These are phyloP conservation scores for Echinops telfairi DNA, from an alignment of 2,113 vertebrate species.

Conservation along the genomic window DNA sequence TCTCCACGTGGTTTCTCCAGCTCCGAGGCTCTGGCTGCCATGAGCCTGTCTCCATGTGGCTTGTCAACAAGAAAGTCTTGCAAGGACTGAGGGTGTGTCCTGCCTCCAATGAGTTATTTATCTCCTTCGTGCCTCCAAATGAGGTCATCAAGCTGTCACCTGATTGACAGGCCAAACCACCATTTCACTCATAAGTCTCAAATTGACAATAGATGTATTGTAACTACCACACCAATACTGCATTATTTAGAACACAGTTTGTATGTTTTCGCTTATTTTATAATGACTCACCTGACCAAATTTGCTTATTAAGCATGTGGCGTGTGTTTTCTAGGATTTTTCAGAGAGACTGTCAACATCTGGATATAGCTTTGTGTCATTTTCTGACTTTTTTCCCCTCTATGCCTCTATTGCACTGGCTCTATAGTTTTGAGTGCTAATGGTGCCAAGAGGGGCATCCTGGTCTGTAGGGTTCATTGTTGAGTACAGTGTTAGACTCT, in stretches of 20 bases:
- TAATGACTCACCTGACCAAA: slow-evolving; percentile 18
- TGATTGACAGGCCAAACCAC: too few species aligned
- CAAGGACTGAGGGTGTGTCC: too few species aligned
- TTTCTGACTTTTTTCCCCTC: neutral
- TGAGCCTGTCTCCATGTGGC: too few species aligned
- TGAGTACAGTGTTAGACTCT: slow-evolving; percentile 22
- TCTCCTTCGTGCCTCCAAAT: too few species aligned
- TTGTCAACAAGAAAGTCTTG: too few species aligned
- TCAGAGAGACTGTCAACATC: neutral
- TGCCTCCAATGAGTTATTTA: too few species aligned
- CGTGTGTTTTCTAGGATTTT: slow-evolving; percentile 12
- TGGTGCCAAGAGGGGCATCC: neutral
- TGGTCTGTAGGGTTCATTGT: neutral
- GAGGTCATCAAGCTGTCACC: too few species aligned
- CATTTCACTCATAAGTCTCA: too few species aligned
- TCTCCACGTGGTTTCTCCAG: too few species aligned
- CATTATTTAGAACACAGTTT: slow-evolving; percentile 31
- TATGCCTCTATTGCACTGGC: neutral
- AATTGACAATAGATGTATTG: too few species aligned
- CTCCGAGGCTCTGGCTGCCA: too few species aligned
- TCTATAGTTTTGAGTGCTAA: slow-evolving; percentile 4
- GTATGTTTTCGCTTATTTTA: neutral
- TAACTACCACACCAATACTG: too few species aligned
- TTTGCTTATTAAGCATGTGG: slow-evolving; percentile 25
- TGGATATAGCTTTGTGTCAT: neutral